Evolutionary conservation across 2,888 invertebrate species (phyloP), one percentile per base, ranked within the genome.

Genomic region (Drosophila falleni): DNA sequence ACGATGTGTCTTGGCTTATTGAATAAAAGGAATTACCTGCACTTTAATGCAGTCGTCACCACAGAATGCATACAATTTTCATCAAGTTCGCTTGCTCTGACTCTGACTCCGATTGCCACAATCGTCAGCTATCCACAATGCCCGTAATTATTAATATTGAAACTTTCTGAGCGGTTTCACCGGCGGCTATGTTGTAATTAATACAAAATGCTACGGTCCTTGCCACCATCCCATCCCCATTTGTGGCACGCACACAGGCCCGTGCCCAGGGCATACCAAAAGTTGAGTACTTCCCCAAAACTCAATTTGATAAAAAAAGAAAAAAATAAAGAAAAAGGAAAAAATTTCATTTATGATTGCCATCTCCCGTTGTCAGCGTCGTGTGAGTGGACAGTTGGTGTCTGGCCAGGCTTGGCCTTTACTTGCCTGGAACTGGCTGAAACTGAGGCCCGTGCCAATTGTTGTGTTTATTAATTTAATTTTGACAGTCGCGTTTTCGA

Each of bases 391-490:
- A 83, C 85, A 85, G 89, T 85, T 85, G 80, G 49, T 68, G 65
- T 55, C 60, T 5, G 54, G 29, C 33, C 29, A 29, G 29, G 29
- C 46, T 19, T 19, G 19, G 19, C 8, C 56, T 33, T 15, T 23
- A 11, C 23, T 10, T 11, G 29, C 16, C 56, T 13, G 29, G 39
- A n/a, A n/a, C n/a, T n/a, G n/a, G n/a, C n/a, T n/a, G n/a, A n/a
- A n/a, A 62, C 51, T 11, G 59, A 56, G 59, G 53, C 59, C 77
- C 54, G 66, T 69, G 81, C 70, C 88, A 80, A 88, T 84, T 84
- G 88, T 84, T 84, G 88, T 84, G 88, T 84, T 84, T 84, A 84
- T 84, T 84, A 84, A 84, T 84, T 84, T 84, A 83, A 84, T 88
- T 84, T 84, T 88, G 88, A 74, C 74, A 78, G 87, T 88, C 88